Percentiles rank a stretch among this genome's conserved stretches.
Evolutionary conservation across 2,888 invertebrate genomes (phyloP).

Genomic region (Hoplodrina ambigua): DNA sequence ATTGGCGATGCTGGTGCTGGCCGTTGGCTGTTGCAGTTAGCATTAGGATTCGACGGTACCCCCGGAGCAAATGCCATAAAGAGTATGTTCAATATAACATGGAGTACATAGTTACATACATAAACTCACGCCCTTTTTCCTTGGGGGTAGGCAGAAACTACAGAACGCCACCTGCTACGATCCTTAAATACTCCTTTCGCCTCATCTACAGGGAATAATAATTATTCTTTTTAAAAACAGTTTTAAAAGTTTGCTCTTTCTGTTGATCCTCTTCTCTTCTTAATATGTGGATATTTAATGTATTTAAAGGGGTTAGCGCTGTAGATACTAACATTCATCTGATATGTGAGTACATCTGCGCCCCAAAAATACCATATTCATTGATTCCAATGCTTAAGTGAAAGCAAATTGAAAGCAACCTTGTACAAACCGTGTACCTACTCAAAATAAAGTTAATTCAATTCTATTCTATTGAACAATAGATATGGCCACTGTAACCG

Average conservation of each 20-base stretch:
- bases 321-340: not conserved
- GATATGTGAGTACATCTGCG: not conserved
- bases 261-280: not conserved
- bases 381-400: constrained; percentile 5
- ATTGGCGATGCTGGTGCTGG: not conserved
- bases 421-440: constrained; percentile 4
- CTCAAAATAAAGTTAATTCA: constrained; percentile 29
- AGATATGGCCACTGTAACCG: constrained; percentile 32
- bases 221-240: too few relatives aligned
- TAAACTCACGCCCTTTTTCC: too few relatives aligned
- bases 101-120: too few relatives aligned
- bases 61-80: too few relatives aligned
- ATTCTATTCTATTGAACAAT: constrained; percentile 30
- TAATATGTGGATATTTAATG: not conserved
- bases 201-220: too few relatives aligned
- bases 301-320: not conserved
- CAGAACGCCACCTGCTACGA: too few relatives aligned
- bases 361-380: not conserved
- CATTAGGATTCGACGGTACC: too few relatives aligned
- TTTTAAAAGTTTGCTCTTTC: not conserved
- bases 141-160: too few relatives aligned
- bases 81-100: too few relatives aligned
- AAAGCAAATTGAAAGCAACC: constrained; percentile 23
- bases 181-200: too few relatives aligned
- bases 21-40: not conserved